phyloP scores from a whole-genome alignment of 2,888 invertebrate species.

The Cylindroiulus punctatus region DNA sequence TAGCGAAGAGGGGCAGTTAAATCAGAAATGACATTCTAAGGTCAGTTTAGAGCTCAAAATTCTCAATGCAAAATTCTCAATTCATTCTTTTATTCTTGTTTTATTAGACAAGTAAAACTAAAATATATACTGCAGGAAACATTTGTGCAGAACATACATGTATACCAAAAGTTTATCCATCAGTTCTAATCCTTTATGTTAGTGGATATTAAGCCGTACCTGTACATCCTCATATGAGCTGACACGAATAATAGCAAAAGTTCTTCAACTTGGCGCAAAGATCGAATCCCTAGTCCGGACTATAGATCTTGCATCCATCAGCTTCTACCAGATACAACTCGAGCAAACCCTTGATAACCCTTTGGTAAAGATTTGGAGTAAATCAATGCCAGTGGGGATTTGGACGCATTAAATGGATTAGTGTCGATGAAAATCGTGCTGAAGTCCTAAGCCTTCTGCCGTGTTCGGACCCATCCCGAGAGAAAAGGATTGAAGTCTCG shows the following conservation, averaged over 20 bases:
- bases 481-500: neutral
- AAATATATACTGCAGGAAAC: no score
- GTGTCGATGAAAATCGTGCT: slow-evolving; percentile 7
- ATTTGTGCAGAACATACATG: no score
- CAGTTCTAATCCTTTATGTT: neutral
- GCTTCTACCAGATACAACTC: neutral
- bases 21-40: no score
- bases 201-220: neutral
- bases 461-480: neutral
- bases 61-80: no score
- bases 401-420: neutral
- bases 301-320: neutral
- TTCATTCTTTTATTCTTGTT: no score
- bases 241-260: neutral
- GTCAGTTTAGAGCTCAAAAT: no score
- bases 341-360: neutral
- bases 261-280: neutral
- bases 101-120: no score
- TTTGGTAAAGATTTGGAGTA: neutral
- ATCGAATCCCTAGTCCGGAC: neutral
- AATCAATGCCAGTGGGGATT: neutral
- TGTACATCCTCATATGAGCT: no score
- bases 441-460: neutral
- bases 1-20: no score
- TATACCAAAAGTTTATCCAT: no score